Evolutionary conservation across 2,113 vertebrate species (phyloP), one percentile per base, ranked within the genome.

Genomic region (Neolamprologus ventralis): DNA sequence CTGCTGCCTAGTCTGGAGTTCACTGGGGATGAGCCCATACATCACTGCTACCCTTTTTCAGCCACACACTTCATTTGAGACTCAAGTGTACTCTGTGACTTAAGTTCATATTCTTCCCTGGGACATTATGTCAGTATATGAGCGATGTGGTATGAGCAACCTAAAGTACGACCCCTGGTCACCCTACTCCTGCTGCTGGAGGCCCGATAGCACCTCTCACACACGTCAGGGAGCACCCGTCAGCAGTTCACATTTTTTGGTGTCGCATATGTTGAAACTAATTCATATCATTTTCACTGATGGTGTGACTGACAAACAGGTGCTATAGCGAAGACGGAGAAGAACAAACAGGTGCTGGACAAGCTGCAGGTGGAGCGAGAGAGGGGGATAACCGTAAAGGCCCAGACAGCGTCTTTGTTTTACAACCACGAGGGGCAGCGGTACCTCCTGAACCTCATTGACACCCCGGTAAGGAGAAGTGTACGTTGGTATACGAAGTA

Each of bases 371-470:
- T 99, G 94, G 99, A 99, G 91, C 96, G 98, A 17, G 99, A 99
- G 95, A 96, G 99, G 92, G 99, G 99, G 57, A 99, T 99, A 92
- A 99, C 99, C 0, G 98, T 99, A 68, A 99, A 99, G 95, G 99
- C 99, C 35, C 99, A 99, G 58, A 99, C 99, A n/a, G 99, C 98
- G 2, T 98, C 98, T n/a, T 95, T 99, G 4, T 97, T 99, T 83
- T 98, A 99, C 90, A 96, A 3, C 85, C 94, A 96, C 16, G 35
- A 96, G 86, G 97, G 97, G 85, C 94, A 96, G 85, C 96, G 96
- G 11, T 98, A 98, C 85, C 97, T 99, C 83, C 97, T 99, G 93
- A 99, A 99, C 96, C 98, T 99, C 90, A 99, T 99, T 26, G 99
- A 99, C 94, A 99, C 99, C 0, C 99, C 98, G 3, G 99, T 99